These are phyloP conservation scores for Tetheella fluctuosa DNA, from an alignment of 2,888 invertebrate genomes.

Conservation along the genomic window DNA sequence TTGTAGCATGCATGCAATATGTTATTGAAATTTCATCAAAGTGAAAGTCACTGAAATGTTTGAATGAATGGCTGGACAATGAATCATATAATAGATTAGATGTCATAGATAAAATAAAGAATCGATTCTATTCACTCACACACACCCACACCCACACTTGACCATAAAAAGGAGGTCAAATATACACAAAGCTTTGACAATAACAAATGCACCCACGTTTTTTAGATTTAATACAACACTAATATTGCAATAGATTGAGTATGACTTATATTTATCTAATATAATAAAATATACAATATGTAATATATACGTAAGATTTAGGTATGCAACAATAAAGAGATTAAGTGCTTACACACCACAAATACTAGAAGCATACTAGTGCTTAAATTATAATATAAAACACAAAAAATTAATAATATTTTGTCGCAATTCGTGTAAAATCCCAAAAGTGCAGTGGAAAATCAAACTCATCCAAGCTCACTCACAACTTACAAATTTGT, in stretches of 20 bases:
- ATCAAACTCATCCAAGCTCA: conserved; percentile 14
- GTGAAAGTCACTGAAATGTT: background rate
- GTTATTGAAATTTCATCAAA: background rate
- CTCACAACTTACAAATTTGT: conserved; percentile 68
- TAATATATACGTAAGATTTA: no score
- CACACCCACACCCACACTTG: background rate
- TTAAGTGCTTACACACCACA: no score
- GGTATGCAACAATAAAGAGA: no score
- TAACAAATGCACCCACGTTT: background rate
- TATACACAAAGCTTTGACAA: background rate
- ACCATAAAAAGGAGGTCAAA: background rate
- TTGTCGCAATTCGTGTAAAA: background rate
- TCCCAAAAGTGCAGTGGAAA: conserved; percentile 1
- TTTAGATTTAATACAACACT: no score
- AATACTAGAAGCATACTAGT: no score
- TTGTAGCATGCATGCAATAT: background rate
- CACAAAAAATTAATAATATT: background rate
- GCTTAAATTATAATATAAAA: background rate
- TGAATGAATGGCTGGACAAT: background rate
- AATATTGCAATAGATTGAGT: no score
- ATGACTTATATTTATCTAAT: no score
- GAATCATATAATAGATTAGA: no score
- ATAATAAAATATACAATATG: no score
- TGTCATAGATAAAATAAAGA: background rate
- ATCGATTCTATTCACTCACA: background rate